Evolutionary conservation across 2,113 vertebrate genomes (phyloP).

Genomic region (Xenopus laevis): DNA sequence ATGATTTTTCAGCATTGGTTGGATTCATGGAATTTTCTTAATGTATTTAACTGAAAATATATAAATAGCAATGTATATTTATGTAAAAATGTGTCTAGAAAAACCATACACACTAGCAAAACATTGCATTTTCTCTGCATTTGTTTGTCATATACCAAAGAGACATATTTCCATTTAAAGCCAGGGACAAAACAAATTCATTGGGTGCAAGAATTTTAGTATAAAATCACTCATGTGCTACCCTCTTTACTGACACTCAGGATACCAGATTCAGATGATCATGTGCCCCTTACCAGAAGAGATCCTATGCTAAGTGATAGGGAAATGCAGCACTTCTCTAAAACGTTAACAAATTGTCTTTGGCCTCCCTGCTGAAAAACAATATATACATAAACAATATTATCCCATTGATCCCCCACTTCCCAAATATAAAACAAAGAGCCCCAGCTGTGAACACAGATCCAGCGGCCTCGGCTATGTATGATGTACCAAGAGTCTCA

Average conservation of each 20-base stretch:
- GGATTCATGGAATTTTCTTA: too few relatives aligned
- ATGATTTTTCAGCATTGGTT: too few relatives aligned
- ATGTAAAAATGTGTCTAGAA: background rate
- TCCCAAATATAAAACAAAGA: constrained; percentile 24
- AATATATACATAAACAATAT: background rate
- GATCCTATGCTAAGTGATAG: background rate
- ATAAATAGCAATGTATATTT: too few relatives aligned
- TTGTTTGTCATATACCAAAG: too few relatives aligned
- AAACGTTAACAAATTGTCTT: constrained; percentile 15
- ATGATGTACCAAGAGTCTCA: constrained; percentile 36
- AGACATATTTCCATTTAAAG: too few relatives aligned
- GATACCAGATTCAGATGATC: constrained; percentile 8
- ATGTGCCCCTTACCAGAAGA: constrained; percentile 10
- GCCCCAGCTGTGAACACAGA: constrained; percentile 43
- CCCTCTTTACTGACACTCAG: background rate
- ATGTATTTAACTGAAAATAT: too few relatives aligned
- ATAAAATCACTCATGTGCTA: background rate
- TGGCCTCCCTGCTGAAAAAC: background rate
- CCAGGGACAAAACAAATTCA: too few relatives aligned
- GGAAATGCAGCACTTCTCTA: constrained; percentile 11
- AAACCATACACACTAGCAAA: background rate
- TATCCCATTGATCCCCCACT: constrained; percentile 5
- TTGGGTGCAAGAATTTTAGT: background rate
- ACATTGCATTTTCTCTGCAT: too few relatives aligned
- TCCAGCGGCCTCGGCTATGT: constrained; percentile 43